These are phyloP conservation scores for Hemicordylus capensis DNA, from an alignment of 2,113 vertebrate species.

Conservation along the genomic window DNA sequence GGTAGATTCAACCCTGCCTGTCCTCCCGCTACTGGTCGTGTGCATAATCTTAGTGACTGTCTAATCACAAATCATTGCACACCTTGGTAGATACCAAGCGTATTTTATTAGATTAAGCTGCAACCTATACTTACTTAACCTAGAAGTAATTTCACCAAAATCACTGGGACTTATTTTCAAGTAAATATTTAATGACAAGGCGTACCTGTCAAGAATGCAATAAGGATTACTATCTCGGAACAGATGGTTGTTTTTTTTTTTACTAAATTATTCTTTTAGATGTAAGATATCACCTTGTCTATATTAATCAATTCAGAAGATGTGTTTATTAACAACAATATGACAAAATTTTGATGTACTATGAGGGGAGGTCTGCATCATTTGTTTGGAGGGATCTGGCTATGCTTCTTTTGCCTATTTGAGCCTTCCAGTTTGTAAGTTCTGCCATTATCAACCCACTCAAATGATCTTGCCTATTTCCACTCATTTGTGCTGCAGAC, in stretches of 20 bases:
- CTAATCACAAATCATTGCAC: not conserved
- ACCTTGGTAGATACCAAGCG: not conserved
- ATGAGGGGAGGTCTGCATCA: not conserved
- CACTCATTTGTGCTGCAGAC: not conserved
- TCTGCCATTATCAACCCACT: not conserved
- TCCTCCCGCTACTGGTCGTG: no score
- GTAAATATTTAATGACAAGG: not conserved
- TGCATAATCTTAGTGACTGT: no score
- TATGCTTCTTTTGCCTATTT: not conserved
- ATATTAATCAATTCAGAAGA: not conserved
- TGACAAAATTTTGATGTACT: not conserved
- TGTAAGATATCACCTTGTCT: not conserved
- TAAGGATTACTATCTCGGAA: no score
- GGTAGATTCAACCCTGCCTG: no score
- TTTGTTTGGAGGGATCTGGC: not conserved
- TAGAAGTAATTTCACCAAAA: not conserved
- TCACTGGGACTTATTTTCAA: not conserved
- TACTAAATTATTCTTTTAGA: not conserved
- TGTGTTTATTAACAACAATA: rapidly evolving
- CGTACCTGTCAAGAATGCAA: no score
- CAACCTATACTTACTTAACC: not conserved
- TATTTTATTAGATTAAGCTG: not conserved
- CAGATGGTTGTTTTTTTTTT: not conserved
- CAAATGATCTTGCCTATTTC: not conserved
- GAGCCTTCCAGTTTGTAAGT: not conserved